Evolutionary conservation across 2,113 vertebrate species (phyloP), one percentile per base, ranked within the genome.

Genomic region (Vireo altiloquus): DNA sequence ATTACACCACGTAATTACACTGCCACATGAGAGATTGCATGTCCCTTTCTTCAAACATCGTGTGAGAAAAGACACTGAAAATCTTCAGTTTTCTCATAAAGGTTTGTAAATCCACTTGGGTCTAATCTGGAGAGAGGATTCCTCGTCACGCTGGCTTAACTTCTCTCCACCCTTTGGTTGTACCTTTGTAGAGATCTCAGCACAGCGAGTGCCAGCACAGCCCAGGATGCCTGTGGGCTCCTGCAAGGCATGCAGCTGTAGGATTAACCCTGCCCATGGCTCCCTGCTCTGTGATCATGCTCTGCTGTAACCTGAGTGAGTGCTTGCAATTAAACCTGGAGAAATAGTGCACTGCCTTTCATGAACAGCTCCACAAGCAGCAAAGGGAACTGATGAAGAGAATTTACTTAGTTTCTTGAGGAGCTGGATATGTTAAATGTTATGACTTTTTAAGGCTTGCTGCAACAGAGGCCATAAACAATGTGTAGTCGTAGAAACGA

Each of bases 401-500:
- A 74, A 81, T 95, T 97, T 97, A 95, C 87, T 95, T 90, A 89
- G 87, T 94, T 96, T 97, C 91, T 95, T 1, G 13, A 90, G 91
- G 94, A 97, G 92, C 87, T 93, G 95, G 77, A n/a, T 79, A 72
- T 27, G 63, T 95, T 96, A 96, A 96, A 94, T 50, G 83, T 96
- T 96, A 91, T 92, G 91, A 71, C 87, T 92, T 89, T 90, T 92
- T 89, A 88, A 84, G 76, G 84, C 94, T 92, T 27, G 0, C 82
- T 82, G 91, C 95, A 97, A 90, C 78, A 61, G 84, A 71, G 84
- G 91, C 70, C 19, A 21, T 97, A 97, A 98, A 97, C 85, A 95
- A 96, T 14, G 42, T 31, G 53, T 49, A 94, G 84, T 75, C 13
- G 4, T 97, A 97, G 97, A 91, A 98, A 94, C 23, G 64, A 97